Evolutionary conservation across 2,113 vertebrate genomes (phyloP), one percentile per base, ranked within the genome.

Genomic region (Nibea albiflora): DNA sequence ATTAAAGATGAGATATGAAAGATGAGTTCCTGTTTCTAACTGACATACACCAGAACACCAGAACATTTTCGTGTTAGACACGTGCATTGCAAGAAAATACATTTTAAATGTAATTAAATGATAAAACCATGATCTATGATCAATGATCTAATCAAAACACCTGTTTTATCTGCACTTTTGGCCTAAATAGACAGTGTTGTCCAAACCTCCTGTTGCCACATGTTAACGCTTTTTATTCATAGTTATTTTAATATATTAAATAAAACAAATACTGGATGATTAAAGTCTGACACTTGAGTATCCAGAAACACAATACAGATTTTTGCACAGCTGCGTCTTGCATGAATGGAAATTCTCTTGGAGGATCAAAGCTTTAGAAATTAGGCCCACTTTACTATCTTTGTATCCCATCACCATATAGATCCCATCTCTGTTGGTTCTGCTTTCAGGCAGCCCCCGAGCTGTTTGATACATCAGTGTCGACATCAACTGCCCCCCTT

Each of bases 391-490:
- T 46, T 2, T 19, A 19, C 22, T 52, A 6, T 56, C 8, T 49
- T 14, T 39, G 31, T 35, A 5, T 63, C 46, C 2, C 16, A 22
- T 61, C 39, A 11, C n/a, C 35, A 5, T 28, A 22, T 16, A 9
- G 1, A 22, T 28, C 16, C 4, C 52, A 10, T 28, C 22, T 17
- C 17, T 7, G n/a, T 75, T 5, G 4, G 24, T 62, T 47, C 56
- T 12, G n/a, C n/a, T 42, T 28, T 5, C 71, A 75, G 35, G 14
- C 54, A 22, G 9, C 63, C 46, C 35, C 24, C 35, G 20, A 71
- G 19, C 3, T 65, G 62, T 84, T 83, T 87, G 66, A 80, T 77
- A 39, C 35, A 78, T 86, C 67, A 83, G 67, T 20, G 19, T 28
- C 77, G 54, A 75, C 82, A 69, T 84, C 64, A 54, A 26, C 73